Evolutionary conservation across 2,888 invertebrate genomes (phyloP).

Genomic region (Xanthia icteritia): DNA sequence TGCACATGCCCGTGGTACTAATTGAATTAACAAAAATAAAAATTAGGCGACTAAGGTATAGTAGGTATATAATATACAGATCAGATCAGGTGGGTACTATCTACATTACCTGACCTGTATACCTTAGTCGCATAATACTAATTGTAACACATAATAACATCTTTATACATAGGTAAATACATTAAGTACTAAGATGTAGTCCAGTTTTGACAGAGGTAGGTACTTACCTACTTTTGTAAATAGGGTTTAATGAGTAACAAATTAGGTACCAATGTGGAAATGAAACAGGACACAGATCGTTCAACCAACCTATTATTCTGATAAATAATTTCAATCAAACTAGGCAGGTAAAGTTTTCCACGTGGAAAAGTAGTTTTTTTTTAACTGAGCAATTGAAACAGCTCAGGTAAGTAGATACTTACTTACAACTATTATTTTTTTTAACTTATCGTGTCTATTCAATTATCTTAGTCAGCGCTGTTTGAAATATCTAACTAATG

Average conservation of each 20-base stretch:
- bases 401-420: no score
- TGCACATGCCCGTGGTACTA: neutral
- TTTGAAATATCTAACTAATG: conserved; percentile 62
- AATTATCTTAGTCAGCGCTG: conserved; percentile 34
- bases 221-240: neutral
- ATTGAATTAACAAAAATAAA: neutral
- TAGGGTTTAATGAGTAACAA: neutral
- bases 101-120: no score
- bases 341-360: neutral
- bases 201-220: neutral
- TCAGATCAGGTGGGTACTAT: neutral
- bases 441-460: conserved; percentile 41
- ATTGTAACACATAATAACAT: neutral
- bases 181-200: neutral
- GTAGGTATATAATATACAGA: neutral
- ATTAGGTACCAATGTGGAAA: neutral
- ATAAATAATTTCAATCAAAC: neutral
- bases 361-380: neutral
- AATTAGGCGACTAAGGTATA: neutral
- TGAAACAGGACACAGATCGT: neutral
- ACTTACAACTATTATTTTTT: neutral
- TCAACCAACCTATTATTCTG: neutral
- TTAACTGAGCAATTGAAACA: neutral
- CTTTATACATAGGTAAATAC: neutral
- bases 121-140: no score